These are phyloP conservation scores for Anarrhichthys ocellatus DNA, from an alignment of 2,113 vertebrate genomes.

Conservation along the genomic window DNA sequence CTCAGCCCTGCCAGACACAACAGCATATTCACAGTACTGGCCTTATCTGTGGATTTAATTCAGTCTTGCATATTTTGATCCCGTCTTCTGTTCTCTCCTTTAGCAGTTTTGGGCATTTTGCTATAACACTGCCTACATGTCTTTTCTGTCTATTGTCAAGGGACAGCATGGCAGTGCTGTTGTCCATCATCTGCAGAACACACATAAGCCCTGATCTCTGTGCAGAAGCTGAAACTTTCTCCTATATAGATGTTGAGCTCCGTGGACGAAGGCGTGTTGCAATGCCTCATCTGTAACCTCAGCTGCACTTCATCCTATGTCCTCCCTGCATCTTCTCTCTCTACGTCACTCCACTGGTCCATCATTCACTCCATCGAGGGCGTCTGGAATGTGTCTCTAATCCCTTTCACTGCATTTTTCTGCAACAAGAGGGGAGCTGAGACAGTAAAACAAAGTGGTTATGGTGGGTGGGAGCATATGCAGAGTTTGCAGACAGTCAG, in stretches of 20 bases:
- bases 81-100: constrained; percentile 28
- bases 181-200: constrained; percentile 22
- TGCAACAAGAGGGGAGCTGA: constrained; percentile 45
- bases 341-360: constrained; percentile 40
- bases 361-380: constrained; percentile 49
- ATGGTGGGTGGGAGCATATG: constrained; percentile 31
- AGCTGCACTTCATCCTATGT: constrained; percentile 61
- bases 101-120: constrained; percentile 36
- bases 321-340: constrained; percentile 30
- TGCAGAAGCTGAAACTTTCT: constrained; percentile 23
- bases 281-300: constrained; percentile 60
- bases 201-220: constrained; percentile 12
- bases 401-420: constrained; percentile 72
- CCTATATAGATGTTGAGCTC: neutral
- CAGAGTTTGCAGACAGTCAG: constrained; percentile 45
- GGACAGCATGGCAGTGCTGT: neutral
- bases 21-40: constrained; percentile 57
- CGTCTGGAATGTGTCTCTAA: constrained; percentile 75
- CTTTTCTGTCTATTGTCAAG: constrained; percentile 49
- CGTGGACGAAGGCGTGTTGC: constrained; percentile 20
- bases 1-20: constrained; percentile 64
- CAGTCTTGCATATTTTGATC: constrained; percentile 27
- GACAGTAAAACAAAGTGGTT: constrained; percentile 52
- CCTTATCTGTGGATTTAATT: constrained; percentile 48
- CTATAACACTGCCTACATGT: constrained; percentile 36